Base-by-base conservation (phyloP, 2,797 vertebrate species). In the Typhlichthys subterraneus region DNA sequence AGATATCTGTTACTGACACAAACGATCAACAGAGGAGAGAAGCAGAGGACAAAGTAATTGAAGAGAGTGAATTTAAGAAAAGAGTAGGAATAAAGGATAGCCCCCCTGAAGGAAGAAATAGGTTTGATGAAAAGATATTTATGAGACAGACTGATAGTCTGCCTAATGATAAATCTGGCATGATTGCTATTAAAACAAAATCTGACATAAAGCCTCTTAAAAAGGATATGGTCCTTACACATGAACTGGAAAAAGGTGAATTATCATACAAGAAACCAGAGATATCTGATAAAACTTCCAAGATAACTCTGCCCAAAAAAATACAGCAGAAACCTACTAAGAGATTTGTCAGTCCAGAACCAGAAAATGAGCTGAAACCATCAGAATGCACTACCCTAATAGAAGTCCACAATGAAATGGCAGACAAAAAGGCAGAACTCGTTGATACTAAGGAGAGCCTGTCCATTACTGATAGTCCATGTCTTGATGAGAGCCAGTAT, bases 1-100 rank as follows among this genome's bases (percentile, higher is more conserved):
- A 72, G 19, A 14, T 50, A 69, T 81, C 83, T 87, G 85, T 81
- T 90, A 66, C 84, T 10, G 77, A 80, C 73, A 84, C 73, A 17
- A 71, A 73, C 45, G 61, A 33, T 47, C n/a, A 0, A 8, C 63
- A 11, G 31, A 1, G 42, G 17, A 31, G 12, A 17, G 59, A 67
- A 75, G 47, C 13, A 19, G 51, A 67, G 66, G 50, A 52, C 51
- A 59, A 17, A 1, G 1, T 54, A 5, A n/a, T 45, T 38, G 50
- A 46, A 45, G 45, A 70, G 42, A 51, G 10, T 49, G 45, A 62
- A 46, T 56, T 42, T 52, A 31, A 68, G 48, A 17, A 29, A 51
- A 31, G 15, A 3, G n/a, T 50, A 19, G 6, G 12, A 45, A 3
- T 57, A 61, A 42, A 64, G 23, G 47, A 47, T 46, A 53, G 65